Conservation (phyloP, 2,113 vertebrate species). For the Cyprinodon tularosa region DNA sequence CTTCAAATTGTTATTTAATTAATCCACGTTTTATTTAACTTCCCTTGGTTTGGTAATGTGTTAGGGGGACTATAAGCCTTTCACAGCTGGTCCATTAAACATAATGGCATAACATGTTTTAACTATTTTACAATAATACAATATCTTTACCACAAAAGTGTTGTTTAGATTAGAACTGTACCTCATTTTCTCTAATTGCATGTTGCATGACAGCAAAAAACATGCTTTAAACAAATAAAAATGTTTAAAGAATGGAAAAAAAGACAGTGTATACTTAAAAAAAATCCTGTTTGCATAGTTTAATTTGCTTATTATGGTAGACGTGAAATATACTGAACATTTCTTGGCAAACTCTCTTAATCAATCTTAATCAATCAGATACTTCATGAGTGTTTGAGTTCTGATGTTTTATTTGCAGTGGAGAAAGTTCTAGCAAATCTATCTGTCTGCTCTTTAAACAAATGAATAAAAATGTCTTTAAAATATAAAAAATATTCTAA, state of each 20-base stretch:
- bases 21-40: no score
- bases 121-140: no score
- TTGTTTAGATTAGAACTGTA: no score
- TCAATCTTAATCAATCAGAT: background rate
- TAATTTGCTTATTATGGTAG: background rate
- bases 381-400: slow-evolving; percentile 8
- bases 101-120: no score
- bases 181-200: no score
- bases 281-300: background rate
- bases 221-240: background rate
- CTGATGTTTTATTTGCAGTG: slow-evolving; percentile 20
- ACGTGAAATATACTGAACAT: background rate
- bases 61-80: no score
- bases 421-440: slow-evolving; percentile 9
- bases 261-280: background rate
- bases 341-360: background rate
- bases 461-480: slow-evolving; percentile 36
- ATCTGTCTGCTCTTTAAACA: slow-evolving; percentile 23
- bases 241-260: no score
- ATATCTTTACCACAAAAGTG: no score
- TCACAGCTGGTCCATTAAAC: no score
- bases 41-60: no score
- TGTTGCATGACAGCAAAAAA: background rate
- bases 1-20: no score
- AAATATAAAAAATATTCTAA: slow-evolving; percentile 41